A percentile compares a stretch with the other conserved stretches of the same genome.
phyloP scores from a whole-genome alignment of 1,140 invertebrate species.

The Euschistus heros region DNA sequence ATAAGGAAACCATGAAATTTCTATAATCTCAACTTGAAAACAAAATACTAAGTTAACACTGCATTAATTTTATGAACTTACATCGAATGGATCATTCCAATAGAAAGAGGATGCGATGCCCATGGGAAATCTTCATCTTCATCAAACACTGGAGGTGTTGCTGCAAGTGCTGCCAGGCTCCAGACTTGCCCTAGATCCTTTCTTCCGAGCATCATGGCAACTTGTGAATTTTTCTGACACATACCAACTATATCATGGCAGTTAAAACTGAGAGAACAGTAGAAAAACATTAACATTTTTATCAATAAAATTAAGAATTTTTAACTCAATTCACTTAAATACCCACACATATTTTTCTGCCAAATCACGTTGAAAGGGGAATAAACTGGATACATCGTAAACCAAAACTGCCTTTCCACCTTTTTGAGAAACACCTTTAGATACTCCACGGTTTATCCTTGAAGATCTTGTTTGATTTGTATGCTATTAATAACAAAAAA shows the following conservation, averaged over 20 bases:
- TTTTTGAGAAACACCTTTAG: constrained; percentile 19
- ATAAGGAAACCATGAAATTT: no score
- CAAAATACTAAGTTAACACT: constrained; percentile 17
- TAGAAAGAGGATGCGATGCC: constrained; percentile 74
- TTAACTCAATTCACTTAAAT: constrained; percentile 40
- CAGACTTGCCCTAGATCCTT: constrained; percentile 77
- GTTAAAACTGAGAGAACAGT: constrained; percentile 42
- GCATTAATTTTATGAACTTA: constrained; percentile 39
- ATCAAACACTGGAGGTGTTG: constrained; percentile 40
- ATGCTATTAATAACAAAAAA: not conserved
- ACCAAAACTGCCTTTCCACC: constrained; percentile 53
- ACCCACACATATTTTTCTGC: constrained; percentile 77
- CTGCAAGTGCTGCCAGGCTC: constrained; percentile 63
- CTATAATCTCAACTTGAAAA: not conserved
- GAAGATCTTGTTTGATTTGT: not conserved
- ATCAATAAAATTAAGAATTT: not conserved
- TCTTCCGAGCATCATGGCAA: constrained; percentile 59
- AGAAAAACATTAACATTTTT: not conserved
- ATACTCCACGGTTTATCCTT: constrained; percentile 15
- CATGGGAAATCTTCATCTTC: constrained; percentile 58
- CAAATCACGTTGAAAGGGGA: constrained; percentile 65
- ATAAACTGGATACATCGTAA: constrained; percentile 66
- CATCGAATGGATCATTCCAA: constrained; percentile 71
- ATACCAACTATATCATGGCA: constrained; percentile 47
- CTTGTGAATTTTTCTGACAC: constrained; percentile 69